Conservation (phyloP, 2,797 vertebrate species). For the Thaleichthys pacificus region DNA sequence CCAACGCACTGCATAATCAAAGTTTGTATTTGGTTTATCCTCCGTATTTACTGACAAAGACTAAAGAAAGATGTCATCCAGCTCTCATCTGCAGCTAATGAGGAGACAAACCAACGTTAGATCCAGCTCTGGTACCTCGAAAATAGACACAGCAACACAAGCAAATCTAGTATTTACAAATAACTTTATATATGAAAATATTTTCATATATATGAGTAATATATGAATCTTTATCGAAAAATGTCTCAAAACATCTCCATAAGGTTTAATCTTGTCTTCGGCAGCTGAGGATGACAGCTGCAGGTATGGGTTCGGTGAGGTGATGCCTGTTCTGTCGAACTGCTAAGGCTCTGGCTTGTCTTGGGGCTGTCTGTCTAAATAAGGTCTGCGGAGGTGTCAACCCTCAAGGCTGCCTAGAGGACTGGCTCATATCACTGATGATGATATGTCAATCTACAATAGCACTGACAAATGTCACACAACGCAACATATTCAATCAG, state of each 20-base stretch:
- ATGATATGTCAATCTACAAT: slow-evolving; percentile 48
- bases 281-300: slow-evolving; percentile 32
- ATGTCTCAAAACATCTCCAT: not conserved
- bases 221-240: not conserved
- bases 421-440: slow-evolving; percentile 42
- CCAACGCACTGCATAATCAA: not conserved
- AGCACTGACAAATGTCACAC: slow-evolving; percentile 44
- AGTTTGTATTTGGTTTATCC: not conserved
- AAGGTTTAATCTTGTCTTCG: not conserved
- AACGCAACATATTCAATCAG: slow-evolving; percentile 5
- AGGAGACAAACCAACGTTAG: not conserved
- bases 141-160: not conserved
- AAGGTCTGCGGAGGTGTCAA: slow-evolving; percentile 42
- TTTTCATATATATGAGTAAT: no score
- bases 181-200: no score
- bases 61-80: not conserved
- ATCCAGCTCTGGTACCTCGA: not conserved
- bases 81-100: not conserved
- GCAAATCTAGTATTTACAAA: not conserved
- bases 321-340: not conserved
- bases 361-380: slow-evolving; percentile 55
- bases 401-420: slow-evolving; percentile 51
- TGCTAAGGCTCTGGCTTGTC: slow-evolving; percentile 26
- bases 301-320: not conserved
- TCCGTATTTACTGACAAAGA: not conserved